Conservation (phyloP, 2,797 vertebrate genomes). For the Loriculus beryllinus region DNA sequence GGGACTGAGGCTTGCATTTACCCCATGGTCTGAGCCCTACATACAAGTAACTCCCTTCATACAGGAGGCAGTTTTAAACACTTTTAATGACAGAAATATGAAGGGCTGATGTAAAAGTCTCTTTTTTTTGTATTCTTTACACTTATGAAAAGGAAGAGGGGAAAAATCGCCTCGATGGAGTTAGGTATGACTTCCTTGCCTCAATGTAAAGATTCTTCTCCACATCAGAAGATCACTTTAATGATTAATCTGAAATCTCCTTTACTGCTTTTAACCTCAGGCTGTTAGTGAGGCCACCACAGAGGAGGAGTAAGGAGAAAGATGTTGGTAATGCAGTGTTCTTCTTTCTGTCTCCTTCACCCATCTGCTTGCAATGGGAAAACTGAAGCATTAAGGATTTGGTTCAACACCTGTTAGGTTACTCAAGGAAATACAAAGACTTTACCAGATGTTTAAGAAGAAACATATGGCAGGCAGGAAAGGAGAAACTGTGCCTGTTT, state of each 20-base stretch:
- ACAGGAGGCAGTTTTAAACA: neutral
- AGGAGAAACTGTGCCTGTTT: constrained; percentile 59
- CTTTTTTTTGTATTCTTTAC: neutral
- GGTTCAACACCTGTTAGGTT: constrained; percentile 67
- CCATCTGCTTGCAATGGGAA: constrained; percentile 58
- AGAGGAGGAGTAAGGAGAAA: neutral
- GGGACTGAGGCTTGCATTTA: neutral
- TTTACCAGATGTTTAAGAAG: constrained; percentile 67
- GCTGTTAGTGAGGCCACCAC: constrained; percentile 1
- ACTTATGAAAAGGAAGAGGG: neutral
- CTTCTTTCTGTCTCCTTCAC: constrained; percentile 7
- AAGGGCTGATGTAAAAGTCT: neutral
- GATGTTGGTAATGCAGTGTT: neutral
- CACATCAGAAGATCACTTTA: neutral
- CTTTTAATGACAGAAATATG: neutral
- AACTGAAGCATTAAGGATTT: constrained; percentile 58
- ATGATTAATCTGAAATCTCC: neutral
- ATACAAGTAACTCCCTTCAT: neutral
- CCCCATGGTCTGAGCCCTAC: neutral
- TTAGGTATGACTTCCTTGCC: neutral
- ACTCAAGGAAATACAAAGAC: constrained; percentile 53
- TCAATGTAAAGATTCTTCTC: neutral
- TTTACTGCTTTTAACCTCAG: constrained; percentile 5
- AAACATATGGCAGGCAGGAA: constrained; percentile 69
- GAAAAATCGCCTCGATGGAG: neutral